These are phyloP conservation scores for Bombus waltoni DNA, from an alignment of 1,140 invertebrate species.

Conservation along the genomic window DNA sequence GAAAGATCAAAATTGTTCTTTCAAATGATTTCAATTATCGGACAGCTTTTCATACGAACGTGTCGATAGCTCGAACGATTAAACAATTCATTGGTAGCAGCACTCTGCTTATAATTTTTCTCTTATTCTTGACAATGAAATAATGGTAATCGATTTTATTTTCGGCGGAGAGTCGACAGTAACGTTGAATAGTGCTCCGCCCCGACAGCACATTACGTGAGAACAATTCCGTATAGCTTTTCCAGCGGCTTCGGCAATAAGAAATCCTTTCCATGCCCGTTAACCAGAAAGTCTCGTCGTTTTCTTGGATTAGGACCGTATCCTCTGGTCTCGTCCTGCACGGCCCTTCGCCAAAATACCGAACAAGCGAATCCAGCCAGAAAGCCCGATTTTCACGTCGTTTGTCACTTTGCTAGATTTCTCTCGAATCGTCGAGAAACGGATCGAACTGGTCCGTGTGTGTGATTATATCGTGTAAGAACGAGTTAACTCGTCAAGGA, in stretches of 20 bases:
- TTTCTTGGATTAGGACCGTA: neutral
- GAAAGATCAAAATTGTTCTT: neutral
- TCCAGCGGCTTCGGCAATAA: neutral
- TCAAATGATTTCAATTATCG: too few relatives aligned
- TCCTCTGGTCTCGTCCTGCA: conserved; percentile 38
- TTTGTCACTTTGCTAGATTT: too few relatives aligned
- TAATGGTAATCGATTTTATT: too few relatives aligned
- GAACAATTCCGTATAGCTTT: neutral
- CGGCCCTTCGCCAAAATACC: neutral
- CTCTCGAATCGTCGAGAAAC: too few relatives aligned
- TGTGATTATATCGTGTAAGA: too few relatives aligned
- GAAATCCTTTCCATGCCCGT: conserved; percentile 12
- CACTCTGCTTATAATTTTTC: too few relatives aligned
- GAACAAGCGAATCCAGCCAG: conserved; percentile 13
- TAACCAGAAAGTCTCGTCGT: neutral
- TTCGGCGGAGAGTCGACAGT: neutral
- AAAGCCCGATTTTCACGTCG: conserved; percentile 4
- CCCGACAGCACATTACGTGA: neutral
- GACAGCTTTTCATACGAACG: too few relatives aligned
- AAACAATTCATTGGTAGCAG: too few relatives aligned
- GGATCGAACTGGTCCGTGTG: too few relatives aligned
- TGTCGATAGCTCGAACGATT: too few relatives aligned
- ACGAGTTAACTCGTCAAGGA: too few relatives aligned
- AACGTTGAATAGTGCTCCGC: neutral
- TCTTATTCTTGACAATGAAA: too few relatives aligned